Conservation (phyloP, 1,140 invertebrate species). For the Calosoma granatense region DNA sequence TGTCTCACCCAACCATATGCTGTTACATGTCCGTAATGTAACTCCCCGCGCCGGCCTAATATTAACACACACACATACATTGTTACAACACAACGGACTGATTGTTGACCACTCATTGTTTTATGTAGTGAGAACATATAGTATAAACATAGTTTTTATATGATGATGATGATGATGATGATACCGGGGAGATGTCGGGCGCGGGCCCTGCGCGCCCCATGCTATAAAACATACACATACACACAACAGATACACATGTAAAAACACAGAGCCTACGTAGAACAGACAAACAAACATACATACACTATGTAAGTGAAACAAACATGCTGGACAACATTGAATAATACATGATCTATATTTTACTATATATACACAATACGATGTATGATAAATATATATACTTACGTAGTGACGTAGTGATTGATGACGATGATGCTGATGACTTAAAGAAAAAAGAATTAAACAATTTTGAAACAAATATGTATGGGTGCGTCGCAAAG, state of each 20-base stretch:
- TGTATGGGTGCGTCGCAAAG: background rate
- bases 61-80: background rate
- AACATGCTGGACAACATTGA: background rate
- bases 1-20: too few species aligned
- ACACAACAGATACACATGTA: too few species aligned
- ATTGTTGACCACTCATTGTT: background rate
- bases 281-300: background rate
- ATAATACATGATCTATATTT: background rate
- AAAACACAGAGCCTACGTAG: too few species aligned
- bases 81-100: slow-evolving; percentile 1
- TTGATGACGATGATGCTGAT: background rate
- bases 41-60: background rate
- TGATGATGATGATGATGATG: too few species aligned
- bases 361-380: background rate
- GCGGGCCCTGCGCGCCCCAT: background rate
- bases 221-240: background rate
- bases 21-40: too few species aligned
- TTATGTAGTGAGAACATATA: background rate
- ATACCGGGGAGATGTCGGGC: background rate
- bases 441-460: background rate
- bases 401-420: background rate
- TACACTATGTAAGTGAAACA: background rate
- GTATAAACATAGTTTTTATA: background rate
- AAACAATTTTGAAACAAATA: background rate
- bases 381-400: background rate